Evolutionary conservation across 2,113 vertebrate species (phyloP), one percentile per base, ranked within the genome.

Genomic region (Triplophysa rosa): DNA sequence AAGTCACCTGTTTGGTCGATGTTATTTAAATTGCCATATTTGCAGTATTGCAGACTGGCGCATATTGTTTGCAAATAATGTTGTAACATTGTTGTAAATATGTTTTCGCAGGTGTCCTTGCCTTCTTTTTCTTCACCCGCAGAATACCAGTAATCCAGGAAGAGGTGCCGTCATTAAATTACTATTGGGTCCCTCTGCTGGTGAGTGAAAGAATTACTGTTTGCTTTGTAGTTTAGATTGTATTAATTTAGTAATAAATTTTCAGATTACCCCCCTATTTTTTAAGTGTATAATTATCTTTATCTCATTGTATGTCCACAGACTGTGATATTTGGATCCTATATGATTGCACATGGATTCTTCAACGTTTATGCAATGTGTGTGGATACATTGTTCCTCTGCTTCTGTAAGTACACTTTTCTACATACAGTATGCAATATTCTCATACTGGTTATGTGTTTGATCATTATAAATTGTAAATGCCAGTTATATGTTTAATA

Each of bases 291-390:
- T 5, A n/a, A n/a, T 56, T 4, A 19, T 19, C 17, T 19, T 47
- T 62, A 21, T 56, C 16, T 26, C 82, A 77, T 88, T 68, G 64
- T 64, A 78, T 37, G 81, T 70, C 90, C 88, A 37, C 88, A 99
- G 97, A 96, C 95, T 0, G 92, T 98, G 88, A 92, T 95, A 81
- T 90, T 97, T 82, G 96, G 96, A 83, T 95, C 97, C 52, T 99
- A 96, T 83, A 84, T 98, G 80, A 91, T 99, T 82, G 95, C 97
- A 75, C 95, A 98, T 0, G 96, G 95, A 40, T 99, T 98, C 89
- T 98, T 99, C 91, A 98, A 94, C 1, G 96, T 98, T 90, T 99
- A 96, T 85, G 93, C 95, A 90, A 97, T 97, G 93, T 99, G 97
- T 86, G 95, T 99, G n/a, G 96, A 99, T 87, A 98, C 97, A 0